Conservation (phyloP, 2,113 vertebrate species). For the Hippocampus comes region DNA sequence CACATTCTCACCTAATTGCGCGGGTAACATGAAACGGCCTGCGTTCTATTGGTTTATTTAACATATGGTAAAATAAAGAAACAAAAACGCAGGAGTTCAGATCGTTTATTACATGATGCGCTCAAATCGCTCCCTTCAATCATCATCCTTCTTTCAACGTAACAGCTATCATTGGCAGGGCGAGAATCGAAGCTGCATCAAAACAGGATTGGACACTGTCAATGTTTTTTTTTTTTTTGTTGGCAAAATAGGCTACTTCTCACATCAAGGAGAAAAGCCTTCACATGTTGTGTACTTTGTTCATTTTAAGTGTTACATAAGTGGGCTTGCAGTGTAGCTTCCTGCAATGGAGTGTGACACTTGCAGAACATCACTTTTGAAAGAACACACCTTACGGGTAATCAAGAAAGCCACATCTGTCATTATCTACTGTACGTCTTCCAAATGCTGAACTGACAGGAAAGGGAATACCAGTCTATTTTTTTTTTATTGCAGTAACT, state of each 20-base stretch:
- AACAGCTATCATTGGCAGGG: constrained; percentile 38
- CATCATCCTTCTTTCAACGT: constrained; percentile 18
- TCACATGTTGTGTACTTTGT: not conserved
- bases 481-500: not conserved
- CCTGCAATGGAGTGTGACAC: not conserved
- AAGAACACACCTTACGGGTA: not conserved
- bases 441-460: not conserved
- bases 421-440: not conserved
- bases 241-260: not conserved
- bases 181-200: not conserved
- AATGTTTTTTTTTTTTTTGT: not conserved
- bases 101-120: constrained; percentile 32
- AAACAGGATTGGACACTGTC: constrained; percentile 9
- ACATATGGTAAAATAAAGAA: not conserved
- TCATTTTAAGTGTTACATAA: not conserved
- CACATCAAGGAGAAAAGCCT: constrained; percentile 6
- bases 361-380: not conserved
- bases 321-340: not conserved
- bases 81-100: not conserved
- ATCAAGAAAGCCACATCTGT: not conserved
- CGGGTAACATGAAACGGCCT: not conserved
- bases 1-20: not conserved
- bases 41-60: not conserved
- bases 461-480: not conserved
- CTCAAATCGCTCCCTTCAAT: constrained; percentile 5